Conservation (phyloP, 35 echinoderm and acorn worm genomes). For the Hemicentrotus pulcherrimus region DNA sequence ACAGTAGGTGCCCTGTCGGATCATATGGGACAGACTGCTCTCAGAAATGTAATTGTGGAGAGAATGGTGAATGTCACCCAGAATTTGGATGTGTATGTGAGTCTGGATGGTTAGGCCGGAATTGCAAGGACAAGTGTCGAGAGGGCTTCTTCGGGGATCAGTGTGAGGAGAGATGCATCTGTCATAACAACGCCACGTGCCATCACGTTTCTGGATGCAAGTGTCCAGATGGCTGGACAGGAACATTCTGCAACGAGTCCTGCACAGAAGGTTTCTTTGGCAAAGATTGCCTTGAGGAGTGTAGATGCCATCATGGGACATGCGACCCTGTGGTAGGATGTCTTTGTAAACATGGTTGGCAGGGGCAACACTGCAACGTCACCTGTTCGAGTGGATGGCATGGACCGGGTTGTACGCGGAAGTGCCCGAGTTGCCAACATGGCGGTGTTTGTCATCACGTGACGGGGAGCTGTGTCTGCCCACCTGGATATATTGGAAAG, state of each 20-base stretch:
- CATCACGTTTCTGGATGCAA: slow-evolving; percentile 62
- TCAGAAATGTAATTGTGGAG: slow-evolving; percentile 69
- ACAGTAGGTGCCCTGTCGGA: slow-evolving; percentile 56
- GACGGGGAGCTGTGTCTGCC: slow-evolving; percentile 52
- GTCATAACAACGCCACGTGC: slow-evolving; percentile 76
- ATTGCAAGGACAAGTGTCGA: slow-evolving; percentile 67
- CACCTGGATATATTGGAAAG: slow-evolving; percentile 58
- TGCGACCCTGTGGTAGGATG: slow-evolving; percentile 68
- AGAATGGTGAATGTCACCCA: slow-evolving; percentile 65
- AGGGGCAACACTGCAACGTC: slow-evolving; percentile 64
- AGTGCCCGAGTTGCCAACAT: slow-evolving; percentile 64
- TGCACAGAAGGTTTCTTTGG: slow-evolving; percentile 60
- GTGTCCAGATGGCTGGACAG: slow-evolving; percentile 75
- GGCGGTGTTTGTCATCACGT: slow-evolving; percentile 62
- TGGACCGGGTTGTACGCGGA: slow-evolving; percentile 58
- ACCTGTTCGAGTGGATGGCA: slow-evolving; percentile 61
- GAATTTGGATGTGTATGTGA: slow-evolving; percentile 71
- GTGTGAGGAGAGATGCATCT: slow-evolving; percentile 74
- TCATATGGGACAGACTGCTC: slow-evolving; percentile 68
- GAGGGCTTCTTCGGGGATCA: slow-evolving; percentile 66
- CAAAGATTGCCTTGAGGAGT: slow-evolving; percentile 56
- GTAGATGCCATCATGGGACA: slow-evolving; percentile 64
- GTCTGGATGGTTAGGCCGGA: slow-evolving; percentile 74
- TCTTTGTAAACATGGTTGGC: slow-evolving; percentile 77
- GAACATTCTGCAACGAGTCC: slow-evolving; percentile 53